Evolutionary conservation across 1,140 invertebrate species (phyloP).

Genomic region (Orius insidiosus): DNA sequence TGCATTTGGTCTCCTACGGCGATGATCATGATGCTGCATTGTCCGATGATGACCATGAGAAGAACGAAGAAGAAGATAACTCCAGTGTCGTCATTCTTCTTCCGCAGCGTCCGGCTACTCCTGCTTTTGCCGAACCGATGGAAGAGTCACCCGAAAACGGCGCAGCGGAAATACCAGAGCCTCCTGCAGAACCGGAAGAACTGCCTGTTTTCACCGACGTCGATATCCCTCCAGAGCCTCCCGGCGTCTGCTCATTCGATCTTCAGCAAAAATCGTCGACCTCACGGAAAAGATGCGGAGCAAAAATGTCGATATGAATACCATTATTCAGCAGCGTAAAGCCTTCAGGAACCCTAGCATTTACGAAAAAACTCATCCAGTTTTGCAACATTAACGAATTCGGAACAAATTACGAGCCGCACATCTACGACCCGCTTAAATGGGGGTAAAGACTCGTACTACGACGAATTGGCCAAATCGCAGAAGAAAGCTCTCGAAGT

Average conservation of each 20-base stretch:
- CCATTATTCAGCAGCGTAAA: constrained; percentile 74
- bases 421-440: constrained; percentile 77
- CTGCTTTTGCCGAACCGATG: no score
- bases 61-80: constrained; percentile 1
- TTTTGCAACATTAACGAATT: constrained; percentile 89
- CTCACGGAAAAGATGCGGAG: constrained; percentile 60
- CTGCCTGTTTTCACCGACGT: constrained; percentile 36
- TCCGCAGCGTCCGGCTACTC: no score
- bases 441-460: constrained; percentile 87
- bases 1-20: neutral
- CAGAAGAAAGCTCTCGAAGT: constrained; percentile 88
- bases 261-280: constrained; percentile 68
- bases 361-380: constrained; percentile 88
- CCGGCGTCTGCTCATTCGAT: constrained; percentile 59
- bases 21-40: constrained; percentile 10
- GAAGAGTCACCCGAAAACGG: neutral
- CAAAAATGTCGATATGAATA: constrained; percentile 72
- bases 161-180: no score
- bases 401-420: constrained; percentile 84
- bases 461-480: constrained; percentile 74
- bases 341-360: constrained; percentile 93
- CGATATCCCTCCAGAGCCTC: constrained; percentile 63
- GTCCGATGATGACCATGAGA: no score
- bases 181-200: neutral
- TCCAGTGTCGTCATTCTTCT: neutral